A percentile compares a stretch with the other conserved stretches of the same genome.
Evolutionary conservation across 2,888 invertebrate genomes (phyloP).

Genomic region (Argynnis bischoffii): DNA sequence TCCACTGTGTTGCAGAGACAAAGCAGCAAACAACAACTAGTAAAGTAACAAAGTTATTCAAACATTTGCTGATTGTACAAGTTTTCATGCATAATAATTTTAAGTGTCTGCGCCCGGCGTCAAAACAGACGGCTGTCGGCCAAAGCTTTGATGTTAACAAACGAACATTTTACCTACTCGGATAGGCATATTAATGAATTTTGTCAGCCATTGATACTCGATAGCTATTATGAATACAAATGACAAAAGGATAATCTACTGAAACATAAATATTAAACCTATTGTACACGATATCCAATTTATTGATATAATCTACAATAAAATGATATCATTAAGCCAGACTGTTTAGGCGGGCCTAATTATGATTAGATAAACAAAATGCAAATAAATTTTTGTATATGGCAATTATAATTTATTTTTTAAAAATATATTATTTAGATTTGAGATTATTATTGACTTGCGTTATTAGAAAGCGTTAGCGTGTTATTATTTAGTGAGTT

Average conservation of each 20-base stretch:
- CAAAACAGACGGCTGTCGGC: slow-evolving; percentile 32
- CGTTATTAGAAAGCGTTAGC: too few species aligned
- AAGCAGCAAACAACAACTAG: slow-evolving; percentile 10
- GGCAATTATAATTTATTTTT: too few species aligned
- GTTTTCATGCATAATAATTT: slow-evolving; percentile 32
- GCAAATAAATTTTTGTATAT: too few species aligned
- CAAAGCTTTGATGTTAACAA: slow-evolving; percentile 35
- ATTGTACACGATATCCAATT: not conserved
- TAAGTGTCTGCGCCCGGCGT: slow-evolving; percentile 33
- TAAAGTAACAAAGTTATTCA: slow-evolving; percentile 18
- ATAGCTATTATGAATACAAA: slow-evolving; percentile 10
- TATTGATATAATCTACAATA: slow-evolving; percentile 4
- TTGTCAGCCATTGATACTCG: slow-evolving; percentile 11
- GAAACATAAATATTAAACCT: not conserved
- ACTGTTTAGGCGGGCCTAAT: too few species aligned
- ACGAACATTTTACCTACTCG: slow-evolving; percentile 26
- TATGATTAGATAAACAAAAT: too few species aligned
- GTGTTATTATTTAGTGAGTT: too few species aligned
- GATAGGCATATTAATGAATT: slow-evolving; percentile 17
- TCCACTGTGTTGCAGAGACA: not conserved
- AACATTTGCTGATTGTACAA: slow-evolving; percentile 30
- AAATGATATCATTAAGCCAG: not conserved
- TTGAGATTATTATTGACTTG: too few species aligned
- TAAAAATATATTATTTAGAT: too few species aligned
- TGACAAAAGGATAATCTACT: not conserved